Evolutionary conservation across 2,113 vertebrate species (phyloP).

Genomic region (Oryzias melastigma): DNA sequence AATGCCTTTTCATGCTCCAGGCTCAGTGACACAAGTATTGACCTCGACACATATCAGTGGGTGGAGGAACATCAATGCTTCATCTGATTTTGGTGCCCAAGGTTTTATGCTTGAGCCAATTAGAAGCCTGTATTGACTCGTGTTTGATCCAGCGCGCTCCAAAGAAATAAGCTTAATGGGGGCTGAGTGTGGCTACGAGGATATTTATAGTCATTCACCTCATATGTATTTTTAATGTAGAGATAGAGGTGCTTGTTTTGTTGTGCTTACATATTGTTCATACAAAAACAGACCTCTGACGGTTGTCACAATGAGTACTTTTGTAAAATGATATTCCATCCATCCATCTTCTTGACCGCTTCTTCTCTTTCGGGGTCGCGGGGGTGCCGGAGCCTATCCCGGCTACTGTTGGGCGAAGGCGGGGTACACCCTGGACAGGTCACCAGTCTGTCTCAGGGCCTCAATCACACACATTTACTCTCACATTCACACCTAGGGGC

Average conservation of each 20-base stretch:
- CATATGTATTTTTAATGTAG: slow-evolving; percentile 2
- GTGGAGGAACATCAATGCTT: slow-evolving; percentile 58
- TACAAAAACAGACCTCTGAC: background rate
- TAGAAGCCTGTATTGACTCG: slow-evolving; percentile 34
- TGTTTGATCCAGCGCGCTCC: slow-evolving; percentile 34
- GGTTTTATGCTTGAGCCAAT: slow-evolving; percentile 52
- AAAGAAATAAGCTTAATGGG: background rate
- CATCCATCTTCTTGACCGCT: too few relatives aligned
- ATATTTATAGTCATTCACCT: slow-evolving; percentile 14
- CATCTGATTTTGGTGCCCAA: slow-evolving; percentile 50
- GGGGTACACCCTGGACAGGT: too few relatives aligned
- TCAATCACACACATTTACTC: too few relatives aligned
- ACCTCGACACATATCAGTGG: slow-evolving; percentile 49
- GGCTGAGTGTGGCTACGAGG: background rate
- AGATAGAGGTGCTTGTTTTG: background rate
- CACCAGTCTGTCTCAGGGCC: too few relatives aligned
- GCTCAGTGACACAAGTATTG: slow-evolving; percentile 41
- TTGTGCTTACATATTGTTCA: slow-evolving; percentile 1
- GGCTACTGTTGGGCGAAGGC: too few relatives aligned
- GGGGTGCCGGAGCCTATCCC: too few relatives aligned
- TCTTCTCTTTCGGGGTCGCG: too few relatives aligned
- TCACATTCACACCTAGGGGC: too few relatives aligned
- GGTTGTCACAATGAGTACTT: background rate
- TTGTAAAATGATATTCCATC: too few relatives aligned
- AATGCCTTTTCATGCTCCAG: slow-evolving; percentile 37